Evolutionary conservation across 2,888 invertebrate species (phyloP).

Genomic region (Epistrophe grossulariae): DNA sequence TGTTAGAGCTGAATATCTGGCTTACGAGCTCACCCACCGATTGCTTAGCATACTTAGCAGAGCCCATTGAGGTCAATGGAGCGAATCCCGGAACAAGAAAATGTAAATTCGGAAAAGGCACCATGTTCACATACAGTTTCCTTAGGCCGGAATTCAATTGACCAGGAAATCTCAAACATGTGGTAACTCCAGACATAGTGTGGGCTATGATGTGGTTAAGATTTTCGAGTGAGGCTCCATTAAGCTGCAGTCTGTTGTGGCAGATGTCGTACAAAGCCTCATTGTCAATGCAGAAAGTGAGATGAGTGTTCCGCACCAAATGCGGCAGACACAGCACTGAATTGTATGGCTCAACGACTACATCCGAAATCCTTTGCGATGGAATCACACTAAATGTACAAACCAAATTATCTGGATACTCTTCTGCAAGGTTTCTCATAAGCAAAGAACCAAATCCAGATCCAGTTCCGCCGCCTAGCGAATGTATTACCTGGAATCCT

Average conservation of each 20-base stretch:
- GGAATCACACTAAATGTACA: conserved; percentile 88
- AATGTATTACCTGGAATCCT: conserved; percentile 89
- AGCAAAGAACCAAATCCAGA: conserved; percentile 90
- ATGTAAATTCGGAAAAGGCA: conserved; percentile 94
- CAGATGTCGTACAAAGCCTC: conserved; percentile 82
- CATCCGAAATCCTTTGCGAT: conserved; percentile 80
- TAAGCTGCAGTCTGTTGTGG: conserved; percentile 79
- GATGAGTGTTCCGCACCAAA: conserved; percentile 79
- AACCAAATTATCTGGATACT: conserved; percentile 90
- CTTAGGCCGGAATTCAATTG: conserved; percentile 94
- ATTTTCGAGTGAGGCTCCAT: conserved; percentile 79
- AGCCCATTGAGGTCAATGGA: conserved; percentile 86
- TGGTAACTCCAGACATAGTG: conserved; percentile 88
- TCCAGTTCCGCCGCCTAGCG: conserved; percentile 90
- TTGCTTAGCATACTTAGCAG: conserved; percentile 87
- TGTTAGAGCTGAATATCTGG: conserved; percentile 91
- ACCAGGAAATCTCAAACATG: conserved; percentile 94
- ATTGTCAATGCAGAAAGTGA: conserved; percentile 81
- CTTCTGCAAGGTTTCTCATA: conserved; percentile 89
- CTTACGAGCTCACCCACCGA: conserved; percentile 90
- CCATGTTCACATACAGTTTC: conserved; percentile 95
- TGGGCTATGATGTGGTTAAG: conserved; percentile 81
- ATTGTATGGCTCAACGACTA: conserved; percentile 82
- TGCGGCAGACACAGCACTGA: conserved; percentile 80
- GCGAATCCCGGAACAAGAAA: conserved; percentile 94